Evolutionary conservation across 2,797 vertebrate genomes (phyloP), one percentile per base, ranked within the genome.

Genomic region (Peromyscus melanophrys): DNA sequence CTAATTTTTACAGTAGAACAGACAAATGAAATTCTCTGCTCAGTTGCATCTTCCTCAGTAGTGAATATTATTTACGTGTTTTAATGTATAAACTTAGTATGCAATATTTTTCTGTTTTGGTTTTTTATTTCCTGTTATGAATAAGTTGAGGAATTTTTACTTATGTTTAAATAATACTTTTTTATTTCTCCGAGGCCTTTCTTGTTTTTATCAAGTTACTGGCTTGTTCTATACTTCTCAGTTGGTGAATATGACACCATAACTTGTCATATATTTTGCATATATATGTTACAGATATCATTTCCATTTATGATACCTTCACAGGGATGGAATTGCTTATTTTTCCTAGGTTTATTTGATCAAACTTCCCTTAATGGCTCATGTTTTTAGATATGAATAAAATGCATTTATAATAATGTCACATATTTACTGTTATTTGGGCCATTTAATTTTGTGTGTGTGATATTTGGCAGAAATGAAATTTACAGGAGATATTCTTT

Each of bases 231-330:
- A 65, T 34, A 83, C 9, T 29, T 87, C 69, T 92, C 55, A 71
- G 52, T n/a, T 77, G 84, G n/a, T 40, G 34, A 52, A n/a, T 82
- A 63, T 52, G 40, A 75, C 23, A 78, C 77, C 4, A 77, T n/a
- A n/a, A n/a, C n/a, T 92, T 73, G 43, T 17, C 49, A 55, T 31
- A 67, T 84, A 5, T 69, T 96, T 94, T 92, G 57, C 37, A 89
- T 76, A 49, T 8, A 49, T 3, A 25, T 23, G 23, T 29, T 25
- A 81, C 21, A 89, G 16, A 59, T 69, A 23, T 6, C 27, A 57
- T 85, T 96, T 85, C 25, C 82, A 89, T 46, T 52, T 77, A 92
- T 63, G 21, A 65, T 89, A n/a, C 1, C 46, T 63, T 88, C 7
- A 19, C 3, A 12, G 14, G 78, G 49, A 10, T 63, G 23, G 52